Evolutionary conservation across 2,113 vertebrate genomes (phyloP).

Genomic region (Grantiella picta): DNA sequence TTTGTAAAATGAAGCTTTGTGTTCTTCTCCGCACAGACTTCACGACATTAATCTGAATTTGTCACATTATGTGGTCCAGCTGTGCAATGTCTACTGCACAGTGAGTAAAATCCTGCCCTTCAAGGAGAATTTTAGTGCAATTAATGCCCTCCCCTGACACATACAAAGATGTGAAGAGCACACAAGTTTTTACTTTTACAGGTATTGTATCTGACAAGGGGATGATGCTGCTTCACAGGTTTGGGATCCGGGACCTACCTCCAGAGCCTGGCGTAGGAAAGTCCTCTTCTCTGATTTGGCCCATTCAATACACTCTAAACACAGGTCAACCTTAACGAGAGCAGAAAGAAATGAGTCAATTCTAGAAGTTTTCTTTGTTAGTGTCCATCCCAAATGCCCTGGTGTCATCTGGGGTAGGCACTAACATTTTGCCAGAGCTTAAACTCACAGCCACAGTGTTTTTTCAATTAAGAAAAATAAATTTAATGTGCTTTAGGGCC

Average conservation of each 20-base stretch:
- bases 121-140: neutral
- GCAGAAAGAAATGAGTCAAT: neutral
- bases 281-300: conserved; percentile 98
- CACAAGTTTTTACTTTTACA: neutral
- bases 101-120: neutral
- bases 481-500: neutral
- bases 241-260: conserved; percentile 72
- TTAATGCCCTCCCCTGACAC: fast-evolving
- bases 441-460: neutral
- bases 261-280: conserved; percentile 95
- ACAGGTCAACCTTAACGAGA: conserved; percentile 83
- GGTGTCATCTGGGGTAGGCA: neutral
- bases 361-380: neutral
- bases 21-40: neutral
- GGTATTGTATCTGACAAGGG: neutral
- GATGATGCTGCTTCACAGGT: too few species aligned
- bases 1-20: neutral
- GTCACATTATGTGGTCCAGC: neutral
- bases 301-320: conserved; percentile 98
- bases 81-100: neutral
- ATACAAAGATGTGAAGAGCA: neutral
- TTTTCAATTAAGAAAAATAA: neutral
- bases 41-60: neutral
- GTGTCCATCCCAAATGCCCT: neutral
- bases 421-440: neutral